These are phyloP conservation scores for Orchesella cincta DNA, from an alignment of 1,140 invertebrate genomes.

Conservation along the genomic window DNA sequence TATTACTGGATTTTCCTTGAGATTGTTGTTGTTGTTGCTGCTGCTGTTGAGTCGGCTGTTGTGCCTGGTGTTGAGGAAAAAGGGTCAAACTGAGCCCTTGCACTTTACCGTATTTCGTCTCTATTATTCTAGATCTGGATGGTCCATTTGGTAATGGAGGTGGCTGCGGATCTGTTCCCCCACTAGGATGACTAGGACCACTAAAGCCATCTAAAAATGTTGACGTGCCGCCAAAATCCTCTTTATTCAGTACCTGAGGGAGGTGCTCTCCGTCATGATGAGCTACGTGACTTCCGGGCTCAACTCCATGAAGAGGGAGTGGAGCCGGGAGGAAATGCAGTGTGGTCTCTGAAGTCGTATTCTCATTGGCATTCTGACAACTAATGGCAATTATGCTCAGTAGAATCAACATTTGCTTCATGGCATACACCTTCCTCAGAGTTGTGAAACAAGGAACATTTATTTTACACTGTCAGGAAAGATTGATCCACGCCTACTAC, in stretches of 20 bases:
- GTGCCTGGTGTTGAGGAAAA: constrained; percentile 47
- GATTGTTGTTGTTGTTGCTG: neutral
- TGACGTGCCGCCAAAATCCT: constrained; percentile 17
- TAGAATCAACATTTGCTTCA: constrained; percentile 25
- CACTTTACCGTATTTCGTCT: constrained; percentile 59
- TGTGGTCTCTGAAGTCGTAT: constrained; percentile 28
- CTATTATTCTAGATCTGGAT: constrained; percentile 53
- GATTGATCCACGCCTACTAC: constrained; percentile 23
- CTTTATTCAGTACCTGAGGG: constrained; percentile 10
- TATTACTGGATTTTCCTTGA: no score
- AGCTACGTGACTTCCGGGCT: constrained; percentile 24
- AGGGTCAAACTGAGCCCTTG: constrained; percentile 53
- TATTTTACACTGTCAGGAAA: constrained; percentile 22
- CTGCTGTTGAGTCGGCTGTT: constrained; percentile 7
- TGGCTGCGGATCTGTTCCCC: constrained; percentile 1
- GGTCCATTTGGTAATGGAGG: constrained; percentile 4
- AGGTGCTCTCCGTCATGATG: constrained; percentile 26
- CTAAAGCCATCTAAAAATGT: constrained; percentile 15
- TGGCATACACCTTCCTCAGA: constrained; percentile 21
- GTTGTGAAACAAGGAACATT: constrained; percentile 24
- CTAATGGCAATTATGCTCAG: constrained; percentile 30
- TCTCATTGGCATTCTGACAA: constrained; percentile 31
- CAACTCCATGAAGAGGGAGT: constrained; percentile 14
- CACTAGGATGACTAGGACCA: constrained; percentile 5
- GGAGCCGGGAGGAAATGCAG: constrained; percentile 19